Evolutionary conservation across 2,113 vertebrate genomes (phyloP).

Genomic region (Hemicordylus capensis): DNA sequence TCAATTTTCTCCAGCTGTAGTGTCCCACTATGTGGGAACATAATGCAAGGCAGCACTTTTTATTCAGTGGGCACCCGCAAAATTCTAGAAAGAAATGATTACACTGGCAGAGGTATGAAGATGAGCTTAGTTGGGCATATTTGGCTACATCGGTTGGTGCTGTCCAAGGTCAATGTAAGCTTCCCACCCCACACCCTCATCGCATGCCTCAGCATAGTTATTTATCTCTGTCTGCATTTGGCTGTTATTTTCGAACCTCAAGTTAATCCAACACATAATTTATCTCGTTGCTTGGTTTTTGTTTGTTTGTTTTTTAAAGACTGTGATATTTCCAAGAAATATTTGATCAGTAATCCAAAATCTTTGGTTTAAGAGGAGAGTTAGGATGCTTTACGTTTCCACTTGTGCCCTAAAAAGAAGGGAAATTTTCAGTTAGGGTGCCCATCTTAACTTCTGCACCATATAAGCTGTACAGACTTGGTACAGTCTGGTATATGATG

Average conservation of each 20-base stretch:
- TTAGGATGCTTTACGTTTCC: too few relatives aligned
- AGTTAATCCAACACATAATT: conserved; percentile 63
- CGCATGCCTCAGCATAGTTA: conserved; percentile 52
- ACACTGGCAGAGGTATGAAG: conserved; percentile 21
- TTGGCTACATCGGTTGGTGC: conserved; percentile 31
- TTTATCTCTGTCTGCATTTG: conserved; percentile 62
- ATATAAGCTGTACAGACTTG: too few relatives aligned
- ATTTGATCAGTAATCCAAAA: conserved; percentile 20
- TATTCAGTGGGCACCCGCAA: not conserved
- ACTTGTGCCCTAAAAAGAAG: too few relatives aligned
- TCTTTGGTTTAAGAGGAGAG: too few relatives aligned
- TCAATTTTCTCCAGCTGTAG: not conserved
- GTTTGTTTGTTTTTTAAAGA: conserved; percentile 23
- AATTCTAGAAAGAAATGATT: not conserved
- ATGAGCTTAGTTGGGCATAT: not conserved
- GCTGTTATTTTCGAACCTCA: conserved; percentile 53
- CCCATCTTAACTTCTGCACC: too few relatives aligned
- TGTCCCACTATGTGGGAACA: not conserved
- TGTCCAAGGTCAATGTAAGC: conserved; percentile 42
- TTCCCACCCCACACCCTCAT: conserved; percentile 57
- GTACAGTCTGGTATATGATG: too few relatives aligned
- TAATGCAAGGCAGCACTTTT: not conserved
- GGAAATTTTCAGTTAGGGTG: too few relatives aligned
- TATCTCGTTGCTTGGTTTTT: conserved; percentile 38
- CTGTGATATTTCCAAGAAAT: conserved; percentile 21